These are phyloP conservation scores for Epizoanthus scotinus DNA, from an alignment of 92 coral and sea anemone species.

Conservation along the genomic window DNA sequence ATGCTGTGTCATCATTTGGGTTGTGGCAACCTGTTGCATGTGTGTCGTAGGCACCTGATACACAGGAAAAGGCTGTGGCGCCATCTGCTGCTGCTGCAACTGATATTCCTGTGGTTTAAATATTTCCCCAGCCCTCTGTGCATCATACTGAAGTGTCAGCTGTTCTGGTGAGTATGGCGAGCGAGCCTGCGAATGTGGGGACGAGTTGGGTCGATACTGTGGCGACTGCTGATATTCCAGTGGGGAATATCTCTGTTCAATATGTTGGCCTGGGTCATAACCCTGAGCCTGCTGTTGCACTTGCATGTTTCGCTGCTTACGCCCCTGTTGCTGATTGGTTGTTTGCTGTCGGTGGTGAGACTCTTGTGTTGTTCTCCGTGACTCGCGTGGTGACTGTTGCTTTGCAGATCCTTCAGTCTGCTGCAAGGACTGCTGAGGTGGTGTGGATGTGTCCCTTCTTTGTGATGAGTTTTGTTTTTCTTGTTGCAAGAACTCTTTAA, in stretches of 20 bases:
- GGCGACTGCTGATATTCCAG: slow-evolving; percentile 44
- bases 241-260: slow-evolving; percentile 34
- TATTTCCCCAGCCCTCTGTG: slow-evolving; percentile 41
- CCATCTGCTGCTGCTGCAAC: slow-evolving; percentile 54
- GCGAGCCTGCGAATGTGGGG: slow-evolving; percentile 33
- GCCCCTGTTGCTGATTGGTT: slow-evolving; percentile 43
- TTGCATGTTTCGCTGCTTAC: slow-evolving; percentile 50
- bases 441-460: slow-evolving; percentile 39
- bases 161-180: slow-evolving; percentile 45
- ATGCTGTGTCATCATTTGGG: slow-evolving; percentile 71
- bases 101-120: slow-evolving; percentile 39
- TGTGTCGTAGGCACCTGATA: slow-evolving; percentile 81
- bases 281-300: slow-evolving; percentile 43
- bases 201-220: slow-evolving; percentile 36
- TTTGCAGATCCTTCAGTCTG: slow-evolving; percentile 41
- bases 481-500: slow-evolving; percentile 54
- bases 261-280: slow-evolving; percentile 38
- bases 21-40: slow-evolving; percentile 63
- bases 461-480: slow-evolving; percentile 35
- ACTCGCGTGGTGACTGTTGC: slow-evolving; percentile 30
- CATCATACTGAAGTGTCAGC: slow-evolving; percentile 55
- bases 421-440: slow-evolving; percentile 19
- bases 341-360: slow-evolving; percentile 31
- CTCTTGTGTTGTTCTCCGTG: slow-evolving; percentile 16
- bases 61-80: slow-evolving; percentile 74